These are phyloP conservation scores for Dromius quadrimaculatus DNA, from an alignment of 2,888 invertebrate genomes.

Conservation along the genomic window DNA sequence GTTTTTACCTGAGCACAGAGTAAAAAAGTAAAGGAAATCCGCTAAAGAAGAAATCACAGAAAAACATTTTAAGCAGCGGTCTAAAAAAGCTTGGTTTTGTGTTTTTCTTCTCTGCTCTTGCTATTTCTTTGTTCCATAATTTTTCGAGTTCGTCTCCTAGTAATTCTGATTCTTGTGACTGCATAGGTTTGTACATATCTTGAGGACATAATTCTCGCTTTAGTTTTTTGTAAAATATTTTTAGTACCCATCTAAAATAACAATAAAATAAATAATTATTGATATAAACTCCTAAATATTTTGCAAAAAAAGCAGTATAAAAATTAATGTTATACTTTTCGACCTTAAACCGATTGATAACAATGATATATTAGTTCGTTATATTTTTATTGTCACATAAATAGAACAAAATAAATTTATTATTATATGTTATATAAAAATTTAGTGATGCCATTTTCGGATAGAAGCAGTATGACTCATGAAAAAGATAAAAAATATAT, in stretches of 20 bases:
- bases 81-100: constrained; percentile 56
- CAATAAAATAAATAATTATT: background rate
- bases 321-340: no score
- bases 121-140: constrained; percentile 72
- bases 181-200: constrained; percentile 74
- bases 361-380: background rate
- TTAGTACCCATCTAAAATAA: constrained; percentile 62
- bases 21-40: constrained; percentile 38
- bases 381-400: background rate
- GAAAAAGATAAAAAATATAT: background rate
- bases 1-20: constrained; percentile 37
- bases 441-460: background rate
- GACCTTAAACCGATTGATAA: no score
- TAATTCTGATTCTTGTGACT: constrained; percentile 72
- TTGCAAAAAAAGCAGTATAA: no score
- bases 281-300: no score
- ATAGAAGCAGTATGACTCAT: background rate
- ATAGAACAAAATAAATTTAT: background rate
- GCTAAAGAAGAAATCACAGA: constrained; percentile 20
- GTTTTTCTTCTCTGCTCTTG: constrained; percentile 65
- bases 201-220: constrained; percentile 72
- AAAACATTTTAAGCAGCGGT: constrained; percentile 20
- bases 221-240: constrained; percentile 69
- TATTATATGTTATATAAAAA: no score
- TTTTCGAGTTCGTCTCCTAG: constrained; percentile 75